Conservation (phyloP, 2,888 invertebrate genomes). For the Eurytoma adleriae region DNA sequence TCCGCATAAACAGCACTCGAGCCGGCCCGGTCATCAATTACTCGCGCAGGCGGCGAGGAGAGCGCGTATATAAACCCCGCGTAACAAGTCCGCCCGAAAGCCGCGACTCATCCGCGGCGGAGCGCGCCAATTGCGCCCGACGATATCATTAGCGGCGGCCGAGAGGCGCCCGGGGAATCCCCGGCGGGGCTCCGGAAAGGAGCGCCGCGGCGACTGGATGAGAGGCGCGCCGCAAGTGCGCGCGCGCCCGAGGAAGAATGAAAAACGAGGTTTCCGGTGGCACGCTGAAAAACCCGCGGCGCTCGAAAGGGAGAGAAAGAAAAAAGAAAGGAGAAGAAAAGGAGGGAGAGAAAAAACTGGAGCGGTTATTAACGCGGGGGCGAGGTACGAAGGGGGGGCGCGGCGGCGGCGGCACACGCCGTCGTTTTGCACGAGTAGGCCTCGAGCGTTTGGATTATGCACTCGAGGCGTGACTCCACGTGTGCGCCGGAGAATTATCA, state of each 20-base stretch:
- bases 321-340: not conserved
- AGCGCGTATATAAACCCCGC: too few relatives aligned
- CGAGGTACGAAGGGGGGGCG: not conserved
- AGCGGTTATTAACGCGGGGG: slow-evolving; percentile 47
- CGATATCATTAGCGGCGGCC: not conserved
- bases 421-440: slow-evolving; percentile 46
- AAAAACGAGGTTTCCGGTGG: slow-evolving; percentile 45
- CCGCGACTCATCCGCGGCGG: slow-evolving; percentile 8
- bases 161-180: not conserved
- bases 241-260: slow-evolving; percentile 32
- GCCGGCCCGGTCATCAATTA: slow-evolving; percentile 6
- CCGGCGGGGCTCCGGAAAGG: not conserved
- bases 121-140: not conserved
- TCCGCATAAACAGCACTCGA: not conserved
- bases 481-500: not conserved
- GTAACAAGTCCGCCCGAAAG: not conserved
- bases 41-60: not conserved
- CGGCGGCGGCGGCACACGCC: not conserved
- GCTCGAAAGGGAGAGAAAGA: not conserved
- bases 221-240: not conserved
- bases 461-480: slow-evolving; percentile 38
- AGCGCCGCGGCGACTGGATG: slow-evolving; percentile 1
- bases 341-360: slow-evolving; percentile 33
- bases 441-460: slow-evolving; percentile 43
- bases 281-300: not conserved